phyloP scores from a whole-genome alignment of 2,113 vertebrate genomes.

The Anarhynchus alexandrinus region DNA sequence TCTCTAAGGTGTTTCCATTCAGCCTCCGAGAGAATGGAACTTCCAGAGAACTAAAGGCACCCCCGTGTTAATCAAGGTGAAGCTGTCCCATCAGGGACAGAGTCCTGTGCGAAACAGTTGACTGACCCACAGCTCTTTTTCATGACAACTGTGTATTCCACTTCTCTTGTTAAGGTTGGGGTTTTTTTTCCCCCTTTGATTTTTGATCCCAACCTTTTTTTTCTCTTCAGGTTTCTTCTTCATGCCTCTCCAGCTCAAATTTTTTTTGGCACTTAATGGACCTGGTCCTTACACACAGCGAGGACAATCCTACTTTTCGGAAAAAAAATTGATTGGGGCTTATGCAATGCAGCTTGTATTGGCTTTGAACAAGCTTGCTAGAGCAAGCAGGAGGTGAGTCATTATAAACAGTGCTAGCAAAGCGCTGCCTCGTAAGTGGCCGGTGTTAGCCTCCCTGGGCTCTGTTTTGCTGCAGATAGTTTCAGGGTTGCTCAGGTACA shows the following conservation, averaged over 20 bases:
- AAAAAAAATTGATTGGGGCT: neutral
- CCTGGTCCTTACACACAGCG: accelerated
- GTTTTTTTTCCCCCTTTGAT: neutral
- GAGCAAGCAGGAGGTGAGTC: neutral
- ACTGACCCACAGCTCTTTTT: neutral
- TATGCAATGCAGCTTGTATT: neutral
- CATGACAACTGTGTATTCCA: neutral
- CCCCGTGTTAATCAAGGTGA: neutral
- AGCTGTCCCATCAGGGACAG: neutral
- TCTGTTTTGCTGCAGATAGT: neutral
- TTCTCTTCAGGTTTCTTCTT: neutral
- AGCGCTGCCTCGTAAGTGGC: neutral
- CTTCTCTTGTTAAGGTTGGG: neutral
- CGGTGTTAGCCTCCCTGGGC: neutral
- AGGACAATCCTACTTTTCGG: neutral
- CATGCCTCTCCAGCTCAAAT: neutral
- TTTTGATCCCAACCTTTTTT: neutral
- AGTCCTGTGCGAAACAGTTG: neutral
- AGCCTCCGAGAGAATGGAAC: neutral
- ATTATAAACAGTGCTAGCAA: neutral
- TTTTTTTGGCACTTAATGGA: neutral
- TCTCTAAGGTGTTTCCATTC: neutral
- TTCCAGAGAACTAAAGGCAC: neutral
- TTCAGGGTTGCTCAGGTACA: neutral
- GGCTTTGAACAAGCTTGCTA: neutral